Conservation (phyloP, 2,113 vertebrate species). For the Heptranchias perlo region DNA sequence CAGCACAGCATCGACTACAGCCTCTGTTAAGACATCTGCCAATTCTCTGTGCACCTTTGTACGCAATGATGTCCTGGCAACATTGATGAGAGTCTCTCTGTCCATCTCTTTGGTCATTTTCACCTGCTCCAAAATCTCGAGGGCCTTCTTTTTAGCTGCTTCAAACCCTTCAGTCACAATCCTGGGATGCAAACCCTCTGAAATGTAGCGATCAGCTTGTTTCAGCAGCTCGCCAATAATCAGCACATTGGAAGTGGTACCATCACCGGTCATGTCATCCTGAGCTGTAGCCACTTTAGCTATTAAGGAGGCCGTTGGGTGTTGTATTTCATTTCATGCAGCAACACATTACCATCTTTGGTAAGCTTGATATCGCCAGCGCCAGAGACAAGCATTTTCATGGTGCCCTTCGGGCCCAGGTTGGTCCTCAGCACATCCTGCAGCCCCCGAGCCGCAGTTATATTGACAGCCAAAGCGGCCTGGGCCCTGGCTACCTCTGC, state of each 20-base stretch:
- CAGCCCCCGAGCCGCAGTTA: constrained; percentile 88
- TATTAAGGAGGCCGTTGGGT: constrained; percentile 93
- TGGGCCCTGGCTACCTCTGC: constrained; percentile 92
- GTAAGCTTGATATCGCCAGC: constrained; percentile 95
- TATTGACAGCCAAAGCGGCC: constrained; percentile 88
- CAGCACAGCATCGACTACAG: constrained; percentile 88
- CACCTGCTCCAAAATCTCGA: constrained; percentile 81
- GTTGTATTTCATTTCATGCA: constrained; percentile 99
- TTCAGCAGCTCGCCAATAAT: constrained; percentile 95
- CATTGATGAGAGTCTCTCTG: constrained; percentile 80
- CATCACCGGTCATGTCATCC: constrained; percentile 96
- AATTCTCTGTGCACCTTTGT: constrained; percentile 89
- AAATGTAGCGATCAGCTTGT: constrained; percentile 91
- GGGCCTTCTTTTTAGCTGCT: constrained; percentile 82
- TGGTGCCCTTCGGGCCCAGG: constrained; percentile 91
- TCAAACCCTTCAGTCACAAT: constrained; percentile 94
- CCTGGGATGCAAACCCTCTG: constrained; percentile 94
- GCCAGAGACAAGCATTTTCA: constrained; percentile 97
- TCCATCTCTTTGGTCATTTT: constrained; percentile 88
- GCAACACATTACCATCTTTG: constrained; percentile 93
- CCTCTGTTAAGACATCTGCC: constrained; percentile 91
- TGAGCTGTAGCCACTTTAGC: constrained; percentile 96
- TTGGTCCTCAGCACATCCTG: constrained; percentile 91
- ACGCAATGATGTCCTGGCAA: constrained; percentile 85
- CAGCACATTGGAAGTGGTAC: constrained; percentile 93